Evolutionary conservation across 1,140 invertebrate genomes (phyloP), one percentile per base, ranked within the genome.

Genomic region (Drosophila sechellia): DNA sequence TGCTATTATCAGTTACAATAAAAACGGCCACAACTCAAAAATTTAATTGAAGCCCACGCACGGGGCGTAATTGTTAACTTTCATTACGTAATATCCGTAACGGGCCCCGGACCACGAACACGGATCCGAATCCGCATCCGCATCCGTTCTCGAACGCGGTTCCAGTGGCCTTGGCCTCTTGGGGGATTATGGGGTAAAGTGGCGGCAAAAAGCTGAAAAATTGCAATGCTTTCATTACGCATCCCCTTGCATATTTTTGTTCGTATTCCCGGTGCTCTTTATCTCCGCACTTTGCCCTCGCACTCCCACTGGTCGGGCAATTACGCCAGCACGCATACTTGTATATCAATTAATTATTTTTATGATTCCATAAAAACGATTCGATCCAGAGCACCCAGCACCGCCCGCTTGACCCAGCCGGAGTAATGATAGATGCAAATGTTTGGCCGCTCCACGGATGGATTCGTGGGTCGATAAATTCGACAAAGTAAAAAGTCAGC

Each of bases 291-390:
- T 35, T 42, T 45, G 45, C 64, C 73, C 60, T 68, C 57, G 63
- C 56, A 43, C 37, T 42, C 54, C 73, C 56, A 43, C 37, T 42
- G 54, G 39, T 27, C 52, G 35, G 66, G 76, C 80, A 84, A 84
- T 84, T 86, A 78, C 69, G 74, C 63, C 56, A 34, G 50, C 70
- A 71, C 65, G 61, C 70, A 80, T 66, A n/a, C n/a, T n/a, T n/a
- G n/a, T n/a, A 86, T 73, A 87, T 86, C 66, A 87, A 87, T 86
- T 86, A 86, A 86, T 87, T 86, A 87, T 83, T 86, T 86, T 86
- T 86, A 87, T 87, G 83, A 86, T 83, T 86, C 79, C 75, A 86
- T 72, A 77, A 69, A 85, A 71, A 37, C 72, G 39, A 65, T 40
- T 66, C 60, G 40, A 12, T 10, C 20, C 50, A 20, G 1, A 2